Base-by-base conservation (phyloP, 2,113 vertebrate species). In the Mastomys natalensis region DNA sequence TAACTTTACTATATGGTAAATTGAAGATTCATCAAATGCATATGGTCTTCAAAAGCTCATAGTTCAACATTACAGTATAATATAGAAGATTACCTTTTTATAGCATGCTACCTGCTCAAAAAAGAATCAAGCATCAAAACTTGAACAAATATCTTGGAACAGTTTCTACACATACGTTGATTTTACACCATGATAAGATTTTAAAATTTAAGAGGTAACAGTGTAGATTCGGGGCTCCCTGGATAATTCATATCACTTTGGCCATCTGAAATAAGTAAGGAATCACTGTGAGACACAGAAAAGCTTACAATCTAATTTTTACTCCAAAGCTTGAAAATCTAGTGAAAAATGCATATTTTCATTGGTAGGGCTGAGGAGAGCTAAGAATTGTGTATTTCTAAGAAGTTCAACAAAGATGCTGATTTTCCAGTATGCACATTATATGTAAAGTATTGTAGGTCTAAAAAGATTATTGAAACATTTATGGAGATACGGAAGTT, bases 331-430 rank as follows among this genome's bases (percentile, higher is more conserved):
- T 51, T 90, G 31, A 29, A 5, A 31, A 80, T 90, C 19, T 89
- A 96, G 17, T 93, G 24, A 96, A 94, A 93, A 93, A 87, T 81
- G 1, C 12, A 95, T 5, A n/a, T 80, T 94, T 21, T 93, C 5
- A 66, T 45, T 10, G 31, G 40, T 81, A 88, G 7, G 3, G 45
- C 31, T 89, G 8, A 40, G 12, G 31, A 19, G 4, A 7, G 5
- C 9, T 40, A 17, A 90, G 13, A 17, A 95, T 51, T 84, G 55
- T 80, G 43, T 51, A 29, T 78, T 88, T 90, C 53, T 93, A 87
- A 73, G 26, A 34, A 66, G 34, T 22, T 91, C 17, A 19, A 43
- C 43, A 16, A 1, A 22, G 15, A 70, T 88, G 7, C 7, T 91
- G 34, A 12, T 90, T 68, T 89, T 43, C 51, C 74, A 84, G 51